phyloP scores from a whole-genome alignment of 1,140 invertebrate species.

The Cecropterus lyciades region DNA sequence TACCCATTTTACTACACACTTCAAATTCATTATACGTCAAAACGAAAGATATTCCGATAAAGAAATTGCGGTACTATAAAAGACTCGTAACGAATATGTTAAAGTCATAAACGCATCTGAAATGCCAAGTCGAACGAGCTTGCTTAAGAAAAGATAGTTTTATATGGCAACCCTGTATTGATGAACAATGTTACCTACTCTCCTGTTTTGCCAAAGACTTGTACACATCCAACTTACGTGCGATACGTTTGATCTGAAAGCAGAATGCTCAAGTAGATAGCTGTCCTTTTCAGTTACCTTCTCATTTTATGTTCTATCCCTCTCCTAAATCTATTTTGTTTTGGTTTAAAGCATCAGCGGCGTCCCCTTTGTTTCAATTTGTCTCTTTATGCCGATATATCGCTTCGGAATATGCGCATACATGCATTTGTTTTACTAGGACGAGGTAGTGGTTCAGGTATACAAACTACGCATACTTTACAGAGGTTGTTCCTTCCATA shows the following conservation, averaged over 20 bases:
- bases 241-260: constrained; percentile 22
- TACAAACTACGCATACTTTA: not conserved
- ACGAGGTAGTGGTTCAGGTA: not conserved
- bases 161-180: constrained; percentile 17
- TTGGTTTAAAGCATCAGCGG: constrained; percentile 24
- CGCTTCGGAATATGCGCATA: constrained; percentile 11
- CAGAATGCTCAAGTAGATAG: constrained; percentile 15
- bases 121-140: no score
- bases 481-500: no score
- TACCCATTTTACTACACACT: no score
- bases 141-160: not conserved
- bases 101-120: no score
- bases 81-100: no score
- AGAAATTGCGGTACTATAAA: no score
- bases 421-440: not conserved
- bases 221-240: constrained; percentile 33
- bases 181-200: constrained; percentile 25
- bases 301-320: constrained; percentile 4
- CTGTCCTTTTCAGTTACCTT: constrained; percentile 9
- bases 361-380: constrained; percentile 36
- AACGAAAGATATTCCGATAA: no score
- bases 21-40: no score
- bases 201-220: constrained; percentile 32
- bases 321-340: constrained; percentile 30
- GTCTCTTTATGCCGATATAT: constrained; percentile 36